A percentile compares a stretch with the other conserved stretches of the same genome.
phyloP scores from a whole-genome alignment of 2,113 vertebrate genomes.

The Penelope pileata region DNA sequence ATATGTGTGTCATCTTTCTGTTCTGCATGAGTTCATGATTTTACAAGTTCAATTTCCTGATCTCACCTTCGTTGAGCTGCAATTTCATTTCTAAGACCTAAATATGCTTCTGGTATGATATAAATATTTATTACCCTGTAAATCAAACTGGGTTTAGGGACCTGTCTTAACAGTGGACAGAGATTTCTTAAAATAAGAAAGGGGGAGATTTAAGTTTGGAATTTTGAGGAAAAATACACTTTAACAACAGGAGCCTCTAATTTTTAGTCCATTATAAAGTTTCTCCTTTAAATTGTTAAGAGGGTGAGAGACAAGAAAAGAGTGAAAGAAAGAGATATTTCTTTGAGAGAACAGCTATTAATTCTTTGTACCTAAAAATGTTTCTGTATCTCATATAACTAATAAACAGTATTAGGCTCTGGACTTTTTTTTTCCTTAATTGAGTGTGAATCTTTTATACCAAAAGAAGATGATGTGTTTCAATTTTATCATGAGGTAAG shows the following conservation, averaged over 20 bases:
- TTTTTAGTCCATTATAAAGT: not conserved
- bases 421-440: not conserved
- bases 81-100: not conserved
- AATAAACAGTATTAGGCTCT: not conserved
- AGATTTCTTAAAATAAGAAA: not conserved
- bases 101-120: not conserved
- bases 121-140: not conserved
- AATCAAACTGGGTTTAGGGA: not conserved
- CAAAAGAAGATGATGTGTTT: not conserved
- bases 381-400: not conserved
- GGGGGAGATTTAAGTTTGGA: rapidly evolving
- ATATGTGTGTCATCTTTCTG: not conserved
- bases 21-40: not conserved
- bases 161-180: not conserved
- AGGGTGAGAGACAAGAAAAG: not conserved
- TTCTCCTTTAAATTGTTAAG: not conserved
- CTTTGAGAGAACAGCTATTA: not conserved
- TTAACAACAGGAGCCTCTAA: not conserved
- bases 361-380: not conserved
- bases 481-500: not conserved
- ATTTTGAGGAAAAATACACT: not conserved
- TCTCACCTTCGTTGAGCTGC: not conserved
- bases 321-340: not conserved
- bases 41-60: not conserved
- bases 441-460: not conserved